Conservation (phyloP, 2,888 invertebrate genomes). For the Orthonychiurus folsomi region DNA sequence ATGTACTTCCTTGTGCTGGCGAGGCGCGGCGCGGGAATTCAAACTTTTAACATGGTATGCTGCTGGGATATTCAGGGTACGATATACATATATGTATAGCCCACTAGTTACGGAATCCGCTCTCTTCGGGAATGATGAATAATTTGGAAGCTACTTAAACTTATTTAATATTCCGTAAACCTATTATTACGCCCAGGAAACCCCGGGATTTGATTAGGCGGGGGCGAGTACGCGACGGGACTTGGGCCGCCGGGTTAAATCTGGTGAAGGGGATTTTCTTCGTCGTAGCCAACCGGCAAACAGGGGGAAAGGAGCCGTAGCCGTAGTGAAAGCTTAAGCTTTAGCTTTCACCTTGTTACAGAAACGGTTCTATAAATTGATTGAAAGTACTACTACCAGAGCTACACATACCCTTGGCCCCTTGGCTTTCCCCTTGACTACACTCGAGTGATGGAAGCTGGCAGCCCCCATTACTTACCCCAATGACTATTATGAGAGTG, state of each 20-base stretch:
- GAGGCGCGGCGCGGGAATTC: too few species aligned
- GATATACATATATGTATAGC: too few species aligned
- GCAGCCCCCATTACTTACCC: background rate
- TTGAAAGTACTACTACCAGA: background rate
- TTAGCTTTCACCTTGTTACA: background rate
- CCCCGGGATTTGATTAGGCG: background rate
- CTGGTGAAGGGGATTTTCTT: background rate
- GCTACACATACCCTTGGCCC: too few species aligned
- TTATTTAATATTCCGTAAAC: background rate
- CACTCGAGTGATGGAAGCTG: background rate
- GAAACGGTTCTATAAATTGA: constrained; percentile 1
- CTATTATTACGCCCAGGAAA: background rate
- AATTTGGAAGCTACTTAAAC: background rate
- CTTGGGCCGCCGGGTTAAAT: too few species aligned
- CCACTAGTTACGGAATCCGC: too few species aligned
- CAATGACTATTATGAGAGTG: background rate
- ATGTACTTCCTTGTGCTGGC: too few species aligned
- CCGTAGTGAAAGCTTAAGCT: background rate
- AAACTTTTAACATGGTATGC: too few species aligned
- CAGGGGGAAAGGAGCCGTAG: background rate
- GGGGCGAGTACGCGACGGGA: too few species aligned
- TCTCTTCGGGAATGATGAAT: too few species aligned
- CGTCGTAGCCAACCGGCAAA: background rate
- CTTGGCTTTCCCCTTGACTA: background rate
- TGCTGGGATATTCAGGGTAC: too few species aligned